phyloP scores from a whole-genome alignment of 2,888 invertebrate species.

The Catocala sponsa region DNA sequence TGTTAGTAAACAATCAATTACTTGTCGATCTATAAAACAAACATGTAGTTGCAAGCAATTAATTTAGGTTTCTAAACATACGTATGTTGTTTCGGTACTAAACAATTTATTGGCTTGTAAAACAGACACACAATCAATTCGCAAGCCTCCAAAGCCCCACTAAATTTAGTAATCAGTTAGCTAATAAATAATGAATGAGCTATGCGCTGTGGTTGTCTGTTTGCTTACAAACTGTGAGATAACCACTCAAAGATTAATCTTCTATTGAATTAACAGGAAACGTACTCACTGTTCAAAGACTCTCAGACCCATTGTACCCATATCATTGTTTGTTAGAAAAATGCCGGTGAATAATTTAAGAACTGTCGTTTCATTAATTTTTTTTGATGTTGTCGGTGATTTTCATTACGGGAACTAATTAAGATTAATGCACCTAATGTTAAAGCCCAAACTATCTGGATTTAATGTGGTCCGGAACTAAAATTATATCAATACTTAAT shows the following conservation, averaged over 20 bases:
- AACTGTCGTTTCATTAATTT: slow-evolving; percentile 23
- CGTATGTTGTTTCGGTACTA: slow-evolving; percentile 21
- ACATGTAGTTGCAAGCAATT: not conserved
- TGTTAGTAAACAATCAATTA: not conserved
- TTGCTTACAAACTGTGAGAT: slow-evolving; percentile 42
- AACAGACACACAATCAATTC: slow-evolving; percentile 34
- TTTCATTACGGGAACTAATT: slow-evolving; percentile 27
- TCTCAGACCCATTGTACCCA: slow-evolving; percentile 45
- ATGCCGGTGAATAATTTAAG: slow-evolving; percentile 30
- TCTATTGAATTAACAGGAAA: slow-evolving; percentile 48
- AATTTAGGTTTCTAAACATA: slow-evolving; percentile 31
- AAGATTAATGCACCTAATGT: slow-evolving; percentile 5
- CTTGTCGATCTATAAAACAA: not conserved
- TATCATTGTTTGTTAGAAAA: slow-evolving; percentile 41
- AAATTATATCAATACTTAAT: no score
- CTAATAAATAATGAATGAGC: slow-evolving; percentile 44
- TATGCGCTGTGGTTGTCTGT: slow-evolving; percentile 38
- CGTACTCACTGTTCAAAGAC: slow-evolving; percentile 29
- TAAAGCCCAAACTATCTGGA: slow-evolving; percentile 7
- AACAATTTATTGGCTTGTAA: slow-evolving; percentile 33
- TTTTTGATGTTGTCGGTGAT: slow-evolving; percentile 21
- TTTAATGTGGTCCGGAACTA: no score
- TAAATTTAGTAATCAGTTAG: slow-evolving; percentile 41
- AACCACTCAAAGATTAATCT: slow-evolving; percentile 46
- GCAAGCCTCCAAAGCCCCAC: slow-evolving; percentile 27